Percentiles rank a stretch among this genome's conserved stretches.
Evolutionary conservation across 2,888 invertebrate species (phyloP).

Genomic region (Drosophila koepferae): DNA sequence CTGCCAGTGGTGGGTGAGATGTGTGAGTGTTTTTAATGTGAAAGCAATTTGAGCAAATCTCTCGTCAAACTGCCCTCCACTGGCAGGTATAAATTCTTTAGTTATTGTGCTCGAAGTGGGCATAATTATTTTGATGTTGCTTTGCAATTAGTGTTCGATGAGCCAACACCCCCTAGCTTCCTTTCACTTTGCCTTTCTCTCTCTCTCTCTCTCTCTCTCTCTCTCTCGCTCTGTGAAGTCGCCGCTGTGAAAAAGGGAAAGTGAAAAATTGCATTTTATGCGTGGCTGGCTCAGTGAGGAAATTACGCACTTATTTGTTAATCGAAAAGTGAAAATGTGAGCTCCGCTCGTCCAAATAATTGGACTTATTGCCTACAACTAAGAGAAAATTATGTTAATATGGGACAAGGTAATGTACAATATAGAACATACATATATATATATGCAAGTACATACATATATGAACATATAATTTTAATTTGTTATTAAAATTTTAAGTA

Average conservation of each 20-base stretch:
- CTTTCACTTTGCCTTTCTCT: neutral
- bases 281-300: constrained; percentile 66
- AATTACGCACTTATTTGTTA: constrained; percentile 72
- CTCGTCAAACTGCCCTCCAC: constrained; percentile 53
- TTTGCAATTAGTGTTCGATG: constrained; percentile 81
- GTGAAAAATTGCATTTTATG: constrained; percentile 79
- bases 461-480: neutral
- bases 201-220: neutral
- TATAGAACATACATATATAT: neutral
- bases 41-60: constrained; percentile 76
- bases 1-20: constrained; percentile 46
- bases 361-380: constrained; percentile 39
- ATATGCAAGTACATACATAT: neutral
- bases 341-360: constrained; percentile 52
- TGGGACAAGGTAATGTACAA: neutral
- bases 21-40: constrained; percentile 76
- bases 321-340: constrained; percentile 67
- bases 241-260: constrained; percentile 74
- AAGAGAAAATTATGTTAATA: constrained; percentile 32
- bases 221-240: constrained; percentile 30
- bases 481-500: neutral
- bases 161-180: constrained; percentile 40
- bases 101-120: constrained; percentile 77
- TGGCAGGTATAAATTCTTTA: constrained; percentile 73
- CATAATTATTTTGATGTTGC: constrained; percentile 82